Evolutionary conservation across 2,888 invertebrate genomes (phyloP).

Genomic region (Melikaiella ostensackeni): DNA sequence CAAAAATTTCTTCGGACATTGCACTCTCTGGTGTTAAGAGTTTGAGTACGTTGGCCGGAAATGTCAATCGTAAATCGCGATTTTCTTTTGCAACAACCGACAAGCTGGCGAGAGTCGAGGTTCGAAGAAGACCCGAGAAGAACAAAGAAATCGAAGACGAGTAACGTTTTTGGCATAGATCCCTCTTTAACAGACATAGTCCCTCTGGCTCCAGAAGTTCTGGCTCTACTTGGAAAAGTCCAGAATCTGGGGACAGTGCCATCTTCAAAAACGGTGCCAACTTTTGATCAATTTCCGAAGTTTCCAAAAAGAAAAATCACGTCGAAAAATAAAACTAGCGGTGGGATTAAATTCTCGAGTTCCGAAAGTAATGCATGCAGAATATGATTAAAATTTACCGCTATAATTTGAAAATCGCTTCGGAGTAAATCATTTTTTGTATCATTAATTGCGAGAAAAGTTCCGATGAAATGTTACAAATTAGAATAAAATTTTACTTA

Average conservation of each 20-base stretch:
- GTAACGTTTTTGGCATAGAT: constrained; percentile 47
- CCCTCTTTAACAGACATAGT: constrained; percentile 1
- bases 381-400: not conserved
- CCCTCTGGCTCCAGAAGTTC: constrained; percentile 22
- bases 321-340: not conserved
- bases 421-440: not conserved
- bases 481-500: too few species aligned
- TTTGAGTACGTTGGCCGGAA: constrained; percentile 44
- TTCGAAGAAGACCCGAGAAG: not conserved
- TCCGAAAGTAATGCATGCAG: not conserved
- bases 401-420: not conserved
- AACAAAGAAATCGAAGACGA: not conserved
- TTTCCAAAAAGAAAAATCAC: not conserved
- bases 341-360: not conserved
- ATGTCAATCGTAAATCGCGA: constrained; percentile 53
- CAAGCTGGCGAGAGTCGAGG: constrained; percentile 38
- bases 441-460: not conserved
- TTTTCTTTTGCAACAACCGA: constrained; percentile 42
- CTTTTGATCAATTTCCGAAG: constrained; percentile 9
- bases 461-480: too few species aligned
- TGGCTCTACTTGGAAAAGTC: constrained; percentile 4
- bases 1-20: constrained; percentile 47
- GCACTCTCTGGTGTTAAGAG: constrained; percentile 41
- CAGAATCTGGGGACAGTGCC: constrained; percentile 8
- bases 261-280: constrained; percentile 12